Base-by-base conservation (phyloP, 2,113 vertebrate genomes). In the Anthoscopus minutus region DNA sequence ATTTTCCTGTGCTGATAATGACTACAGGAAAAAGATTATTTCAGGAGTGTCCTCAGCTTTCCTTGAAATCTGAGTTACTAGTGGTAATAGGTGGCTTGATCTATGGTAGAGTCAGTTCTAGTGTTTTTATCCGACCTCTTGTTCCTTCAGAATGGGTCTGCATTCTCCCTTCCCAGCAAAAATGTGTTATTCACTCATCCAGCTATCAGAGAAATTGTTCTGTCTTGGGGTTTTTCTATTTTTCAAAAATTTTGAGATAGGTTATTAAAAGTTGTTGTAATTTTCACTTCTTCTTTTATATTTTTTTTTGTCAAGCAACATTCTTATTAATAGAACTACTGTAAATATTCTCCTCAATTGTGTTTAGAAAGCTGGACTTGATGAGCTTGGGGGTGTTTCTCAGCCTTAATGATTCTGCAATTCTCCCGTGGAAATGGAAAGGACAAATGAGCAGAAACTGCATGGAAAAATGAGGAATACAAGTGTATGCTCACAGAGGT, bases 1-100 rank as follows among this genome's bases (percentile, higher is more conserved):
- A 73, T 93, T 86, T 93, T 18, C 65, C 69, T 58, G 20, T 27
- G 27, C 37, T 92, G 65, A 69, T 79, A 78, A 86, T 83, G 81
- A 71, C 24, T 72, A 81, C 57, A 56, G 71, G 76, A 88, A 77
- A 42, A 50, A 65, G 53, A 62, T 44, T 62, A 37, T 50, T 70
- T 83, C 18, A 50, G 23, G 44, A 66, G 57, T 30, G 10, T 31
- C 47, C 35, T 80, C 56, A 79, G 18, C 23, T 87, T 77, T 77
- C 44, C 28, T 42, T 31, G 27, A 45, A 76, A 31, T 27, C 30
- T 54, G 60, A 60, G 42, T 45, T 82, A 37, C 30, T 88, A 2
- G 15, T 67, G 35, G 20, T 37, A 24, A 38, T 31, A 61, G 13
- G 23, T 77, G 86, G 6, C 6, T 71, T 69, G n/a, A 83, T 13